Evolutionary conservation across 2,888 invertebrate species (phyloP).

Genomic region (Lysandra bellargus): DNA sequence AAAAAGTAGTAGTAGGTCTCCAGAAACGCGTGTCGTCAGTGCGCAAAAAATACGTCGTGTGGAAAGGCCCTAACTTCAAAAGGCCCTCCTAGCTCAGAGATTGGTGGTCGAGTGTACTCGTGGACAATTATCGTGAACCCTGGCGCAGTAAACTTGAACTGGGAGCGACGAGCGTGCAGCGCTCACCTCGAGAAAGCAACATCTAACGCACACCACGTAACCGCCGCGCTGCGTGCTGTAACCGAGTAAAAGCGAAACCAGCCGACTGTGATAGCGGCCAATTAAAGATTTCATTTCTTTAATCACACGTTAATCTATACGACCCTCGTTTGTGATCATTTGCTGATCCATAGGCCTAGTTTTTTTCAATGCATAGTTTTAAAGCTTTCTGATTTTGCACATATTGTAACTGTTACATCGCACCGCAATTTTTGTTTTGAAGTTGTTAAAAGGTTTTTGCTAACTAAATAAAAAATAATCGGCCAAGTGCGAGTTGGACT

Average conservation of each 20-base stretch:
- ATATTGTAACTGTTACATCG: no score
- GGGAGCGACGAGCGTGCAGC: slow-evolving; percentile 65
- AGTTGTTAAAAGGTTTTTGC: not conserved
- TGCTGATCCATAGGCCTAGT: not conserved
- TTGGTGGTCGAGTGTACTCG: slow-evolving; percentile 46
- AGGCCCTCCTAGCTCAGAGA: no score
- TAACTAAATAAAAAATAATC: no score
- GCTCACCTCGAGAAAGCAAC: slow-evolving; percentile 79
- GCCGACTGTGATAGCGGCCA: slow-evolving; percentile 27
- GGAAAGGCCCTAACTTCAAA: no score
- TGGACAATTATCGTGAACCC: slow-evolving; percentile 64
- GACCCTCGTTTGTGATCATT: slow-evolving; percentile 14
- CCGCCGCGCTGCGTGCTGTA: slow-evolving; percentile 47
- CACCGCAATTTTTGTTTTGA: not conserved
- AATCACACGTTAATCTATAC: slow-evolving; percentile 3
- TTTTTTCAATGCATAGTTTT: not conserved
- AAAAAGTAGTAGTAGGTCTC: no score
- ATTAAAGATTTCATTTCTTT: slow-evolving; percentile 29
- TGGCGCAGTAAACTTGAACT: slow-evolving; percentile 75
- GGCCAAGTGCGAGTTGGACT: no score
- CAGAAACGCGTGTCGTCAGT: no score
- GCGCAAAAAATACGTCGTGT: no score
- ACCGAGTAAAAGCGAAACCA: slow-evolving; percentile 66
- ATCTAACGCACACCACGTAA: slow-evolving; percentile 58
- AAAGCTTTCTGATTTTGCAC: not conserved